A percentile compares a stretch with the other conserved stretches of the same genome.
These are phyloP conservation scores for Pachyuromys duprasi DNA, from an alignment of 2,797 vertebrate species.

Conservation along the genomic window DNA sequence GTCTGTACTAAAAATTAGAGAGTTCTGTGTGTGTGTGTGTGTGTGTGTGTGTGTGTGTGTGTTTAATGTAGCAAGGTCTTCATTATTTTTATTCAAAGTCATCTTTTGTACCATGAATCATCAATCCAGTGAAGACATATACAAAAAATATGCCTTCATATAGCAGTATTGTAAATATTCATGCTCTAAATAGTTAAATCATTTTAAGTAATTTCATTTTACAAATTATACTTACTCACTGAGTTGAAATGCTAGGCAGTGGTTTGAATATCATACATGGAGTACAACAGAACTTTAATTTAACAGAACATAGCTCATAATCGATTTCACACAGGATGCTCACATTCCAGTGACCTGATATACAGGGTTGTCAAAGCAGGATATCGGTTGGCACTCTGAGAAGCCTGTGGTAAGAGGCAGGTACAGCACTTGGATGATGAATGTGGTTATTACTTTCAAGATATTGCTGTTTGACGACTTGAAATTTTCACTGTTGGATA, in stretches of 20 bases:
- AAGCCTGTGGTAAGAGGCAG: constrained; percentile 58
- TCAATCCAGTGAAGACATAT: not conserved
- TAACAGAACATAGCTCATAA: constrained; percentile 48
- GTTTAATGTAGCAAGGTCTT: not conserved
- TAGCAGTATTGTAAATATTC: not conserved
- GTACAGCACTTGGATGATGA: constrained; percentile 64
- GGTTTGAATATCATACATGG: constrained; percentile 4
- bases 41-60: not conserved
- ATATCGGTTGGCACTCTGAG: constrained; percentile 43
- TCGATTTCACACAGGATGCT: not conserved
- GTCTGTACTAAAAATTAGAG: not conserved
- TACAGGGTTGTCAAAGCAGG: not conserved
- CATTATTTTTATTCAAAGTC: not conserved
- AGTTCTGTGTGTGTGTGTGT: not conserved
- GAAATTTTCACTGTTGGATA: constrained; percentile 57
- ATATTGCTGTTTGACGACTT: constrained; percentile 67
- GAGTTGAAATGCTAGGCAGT: not conserved
- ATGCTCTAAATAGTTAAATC: not conserved
- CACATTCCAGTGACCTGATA: not conserved
- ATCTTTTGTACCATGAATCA: not conserved
- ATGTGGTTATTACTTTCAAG: constrained; percentile 62
- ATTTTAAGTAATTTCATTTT: not conserved
- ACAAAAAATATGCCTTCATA: not conserved
- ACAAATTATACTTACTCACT: not conserved
- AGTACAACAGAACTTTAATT: constrained; percentile 43